Conservation (phyloP, 2,797 vertebrate species). For the Buphagus erythrorhynchus region DNA sequence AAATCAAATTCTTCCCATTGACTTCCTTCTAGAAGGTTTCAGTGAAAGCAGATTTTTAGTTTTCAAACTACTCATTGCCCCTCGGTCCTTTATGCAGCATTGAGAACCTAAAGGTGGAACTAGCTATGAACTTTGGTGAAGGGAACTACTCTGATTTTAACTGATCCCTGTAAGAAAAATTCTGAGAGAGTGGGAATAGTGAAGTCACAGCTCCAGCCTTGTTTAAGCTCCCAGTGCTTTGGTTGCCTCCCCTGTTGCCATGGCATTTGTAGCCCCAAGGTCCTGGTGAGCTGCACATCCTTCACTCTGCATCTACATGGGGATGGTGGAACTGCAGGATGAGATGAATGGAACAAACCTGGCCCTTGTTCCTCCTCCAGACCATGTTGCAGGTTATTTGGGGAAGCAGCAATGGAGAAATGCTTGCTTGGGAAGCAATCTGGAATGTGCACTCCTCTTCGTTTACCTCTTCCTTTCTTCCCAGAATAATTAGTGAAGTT, state of each 20-base stretch:
- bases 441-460: not conserved
- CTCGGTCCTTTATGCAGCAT: not conserved
- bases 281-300: not conserved
- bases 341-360: not conserved
- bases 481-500: conserved; percentile 24
- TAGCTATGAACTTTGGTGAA: not conserved
- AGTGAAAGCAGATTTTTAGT: not conserved
- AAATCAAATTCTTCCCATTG: not conserved
- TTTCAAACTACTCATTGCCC: not conserved
- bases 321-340: not conserved
- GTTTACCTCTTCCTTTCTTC: not conserved
- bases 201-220: not conserved
- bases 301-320: not conserved
- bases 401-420: not conserved
- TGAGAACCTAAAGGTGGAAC: not conserved
- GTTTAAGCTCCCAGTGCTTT: not conserved
- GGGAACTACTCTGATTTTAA: not conserved
- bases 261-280: not conserved
- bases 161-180: not conserved
- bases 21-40: not conserved
- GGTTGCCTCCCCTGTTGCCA: not conserved
- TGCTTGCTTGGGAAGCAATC: not conserved
- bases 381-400: not conserved
- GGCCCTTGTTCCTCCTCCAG: not conserved
- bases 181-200: not conserved